phyloP scores from a whole-genome alignment of 1,140 invertebrate genomes.

The Frieseomelitta varia region DNA sequence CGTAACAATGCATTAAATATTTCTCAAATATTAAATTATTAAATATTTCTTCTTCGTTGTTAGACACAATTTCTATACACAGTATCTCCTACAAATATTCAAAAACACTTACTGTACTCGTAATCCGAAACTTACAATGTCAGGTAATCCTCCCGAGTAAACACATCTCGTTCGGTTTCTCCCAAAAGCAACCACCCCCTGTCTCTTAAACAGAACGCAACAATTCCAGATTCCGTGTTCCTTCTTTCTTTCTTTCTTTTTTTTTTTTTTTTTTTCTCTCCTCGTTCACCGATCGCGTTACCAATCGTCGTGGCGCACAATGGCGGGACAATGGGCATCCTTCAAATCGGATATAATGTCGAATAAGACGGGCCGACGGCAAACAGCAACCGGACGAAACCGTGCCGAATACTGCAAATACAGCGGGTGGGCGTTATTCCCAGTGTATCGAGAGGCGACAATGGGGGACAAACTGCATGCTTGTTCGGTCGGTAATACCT shows the following conservation, averaged over 20 bases:
- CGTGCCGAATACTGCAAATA: constrained; percentile 69
- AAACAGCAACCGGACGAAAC: constrained; percentile 66
- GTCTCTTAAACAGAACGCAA: background rate
- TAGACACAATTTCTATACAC: too few relatives aligned
- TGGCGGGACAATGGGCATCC: constrained; percentile 58
- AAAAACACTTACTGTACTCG: background rate
- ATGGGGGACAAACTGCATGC: constrained; percentile 77
- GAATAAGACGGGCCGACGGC: constrained; percentile 68
- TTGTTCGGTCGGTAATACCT: constrained; percentile 80
- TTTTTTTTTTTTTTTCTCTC: constrained; percentile 9
- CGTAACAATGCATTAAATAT: background rate
- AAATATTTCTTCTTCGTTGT: too few relatives aligned
- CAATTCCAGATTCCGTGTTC: background rate
- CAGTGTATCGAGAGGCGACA: constrained; percentile 75
- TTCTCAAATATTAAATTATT: background rate
- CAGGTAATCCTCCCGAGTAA: background rate
- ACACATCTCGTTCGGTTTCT: too few relatives aligned
- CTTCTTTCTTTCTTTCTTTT: background rate
- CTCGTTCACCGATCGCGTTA: constrained; percentile 36
- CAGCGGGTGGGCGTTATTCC: constrained; percentile 76
- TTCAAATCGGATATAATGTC: constrained; percentile 68
- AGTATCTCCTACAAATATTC: background rate
- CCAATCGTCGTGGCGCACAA: constrained; percentile 44
- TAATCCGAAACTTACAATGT: too few relatives aligned
- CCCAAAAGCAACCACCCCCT: background rate